Base-by-base conservation (phyloP, 2,888 invertebrate species). In the Fragum whitleyi region DNA sequence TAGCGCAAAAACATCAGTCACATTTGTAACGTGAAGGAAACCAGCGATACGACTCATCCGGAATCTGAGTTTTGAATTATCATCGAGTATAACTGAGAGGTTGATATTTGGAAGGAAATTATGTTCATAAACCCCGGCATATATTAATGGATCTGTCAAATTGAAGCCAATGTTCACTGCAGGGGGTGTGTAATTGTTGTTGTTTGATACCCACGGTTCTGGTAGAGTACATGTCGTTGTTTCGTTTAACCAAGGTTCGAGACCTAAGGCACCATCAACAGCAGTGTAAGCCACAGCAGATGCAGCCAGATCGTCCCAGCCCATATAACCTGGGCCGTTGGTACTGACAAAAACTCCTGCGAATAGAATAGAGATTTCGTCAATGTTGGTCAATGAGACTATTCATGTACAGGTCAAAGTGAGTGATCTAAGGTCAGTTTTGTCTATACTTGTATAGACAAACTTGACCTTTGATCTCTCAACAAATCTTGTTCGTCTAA, bases 201-300 rank as follows among this genome's bases (percentile, higher is more conserved):
- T 42, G 23, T 61, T 59, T 3, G 57, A 16, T 23, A 53, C 73
- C 89, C 89, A 91, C 1, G 91, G 92, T n/a, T 82, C 84, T 0
- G 93, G 93, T 75, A 86, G 92, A 6, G 89, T 85, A 82, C 93
- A 93, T 7, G 87, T 87, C 2, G 90, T 90, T 11, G 91, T 79
- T 21, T 59, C 36, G 79, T 93, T 91, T 21, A 93, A 67, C 93
- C 93, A 93, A 0, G 90, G 90, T 2, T 79, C 74, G 71, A 89
- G 85, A 0, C 88, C 89, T 7, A 92, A 74, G 23, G 93, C 75
- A 14, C 92, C 42, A 81, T 93, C 93, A 7, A 19, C 36, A 11
- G 42, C 67, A 42, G 23, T 32, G 42, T 42, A 67, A n/a, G 26
- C 28, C 1, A 57, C 26, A 19, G 57, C 28, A 21, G 26, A 28